A percentile compares a stretch with the other conserved stretches of the same genome.
phyloP scores from a whole-genome alignment of 2,888 invertebrate species.

The Gonocerus acuteangulatus region DNA sequence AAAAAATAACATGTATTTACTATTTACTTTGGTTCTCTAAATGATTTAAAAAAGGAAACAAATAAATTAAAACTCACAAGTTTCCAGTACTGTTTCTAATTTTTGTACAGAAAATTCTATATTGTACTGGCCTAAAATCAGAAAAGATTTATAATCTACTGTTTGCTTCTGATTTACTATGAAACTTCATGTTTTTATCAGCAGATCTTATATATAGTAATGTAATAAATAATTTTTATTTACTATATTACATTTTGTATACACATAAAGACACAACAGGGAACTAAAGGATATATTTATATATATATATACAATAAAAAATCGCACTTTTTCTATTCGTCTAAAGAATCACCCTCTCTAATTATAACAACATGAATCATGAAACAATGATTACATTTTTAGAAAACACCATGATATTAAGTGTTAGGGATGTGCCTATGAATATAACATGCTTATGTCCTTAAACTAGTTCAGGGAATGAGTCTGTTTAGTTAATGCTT shows the following conservation, averaged over 20 bases:
- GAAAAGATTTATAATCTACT: constrained; percentile 7
- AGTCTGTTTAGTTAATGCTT: constrained; percentile 1
- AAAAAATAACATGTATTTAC: constrained; percentile 13
- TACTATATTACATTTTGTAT: constrained; percentile 25
- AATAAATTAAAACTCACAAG: constrained; percentile 2
- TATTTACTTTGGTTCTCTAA: constrained; percentile 24
- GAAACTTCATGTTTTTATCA: constrained; percentile 10
- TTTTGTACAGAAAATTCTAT: constrained; percentile 16
- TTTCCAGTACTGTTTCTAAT: constrained; percentile 10
- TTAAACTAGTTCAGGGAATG: constrained; percentile 18
- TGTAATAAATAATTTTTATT: constrained; percentile 22
- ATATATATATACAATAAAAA: constrained; percentile 24
- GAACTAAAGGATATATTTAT: constrained; percentile 21
- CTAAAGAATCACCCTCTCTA: constrained; percentile 23
- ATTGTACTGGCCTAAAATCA: constrained; percentile 25
- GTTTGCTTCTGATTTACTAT: constrained; percentile 15
- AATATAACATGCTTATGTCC: constrained; percentile 10
- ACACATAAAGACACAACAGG: constrained; percentile 26
- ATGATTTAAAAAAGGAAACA: not conserved
- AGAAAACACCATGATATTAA: constrained; percentile 12
- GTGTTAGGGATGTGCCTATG: constrained; percentile 9
- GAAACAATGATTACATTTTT: constrained; percentile 9
- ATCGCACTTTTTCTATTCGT: constrained; percentile 19
- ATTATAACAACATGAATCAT: constrained; percentile 20
- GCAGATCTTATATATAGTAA: constrained; percentile 20